Base-by-base conservation (phyloP, 2,113 vertebrate species). In the Todiramphus chloris region DNA sequence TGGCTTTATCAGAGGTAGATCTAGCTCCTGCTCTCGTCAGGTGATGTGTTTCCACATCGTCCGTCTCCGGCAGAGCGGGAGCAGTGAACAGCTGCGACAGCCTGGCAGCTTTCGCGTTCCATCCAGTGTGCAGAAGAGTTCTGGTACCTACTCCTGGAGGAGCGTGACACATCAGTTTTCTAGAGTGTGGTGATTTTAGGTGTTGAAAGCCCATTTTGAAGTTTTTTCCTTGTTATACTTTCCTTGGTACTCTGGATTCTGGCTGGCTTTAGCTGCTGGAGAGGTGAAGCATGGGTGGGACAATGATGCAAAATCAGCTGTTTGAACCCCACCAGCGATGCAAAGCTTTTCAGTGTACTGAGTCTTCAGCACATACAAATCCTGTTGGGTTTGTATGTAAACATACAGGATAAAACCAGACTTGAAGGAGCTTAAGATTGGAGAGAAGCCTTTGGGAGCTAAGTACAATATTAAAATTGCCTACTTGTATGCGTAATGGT, bases 331-430 rank as follows among this genome's bases (percentile, higher is more conserved):
- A 41, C 7, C 30, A 60, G 64, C 80, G 55, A 31, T 41, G 31
- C 46, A 78, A 46, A 51, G 5, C 27, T 72, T 56, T 64, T 6
- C 72, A 35, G 20, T n/a, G 20, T 35, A 9, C 48, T 31, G 23
- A 37, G 31, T 43, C 18, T 76, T 31, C 28, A 66, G 60, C 60
- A 46, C n/a, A 13, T 10, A 14, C 13, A 84, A 20, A 78, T 64
- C 27, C 0, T 23, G 4, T 2, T 39, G 27, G 4, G 78, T 90
- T 58, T 1, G 0, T 23, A 7, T 66, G 28, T 39, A 21, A 75
- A 68, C 18, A 4, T 35, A 4, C 1, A 5, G 50, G 60, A 20
- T 72, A 51, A 95, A 87, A 43, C 53, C 43, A 50, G n/a, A 4
- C 11, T 15, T 17, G 23, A 64, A 37, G n/a, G 70, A 63, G 25